Evolutionary conservation across 2,888 invertebrate genomes (phyloP).

Genomic region (Rhimphoctona megacephalus): DNA sequence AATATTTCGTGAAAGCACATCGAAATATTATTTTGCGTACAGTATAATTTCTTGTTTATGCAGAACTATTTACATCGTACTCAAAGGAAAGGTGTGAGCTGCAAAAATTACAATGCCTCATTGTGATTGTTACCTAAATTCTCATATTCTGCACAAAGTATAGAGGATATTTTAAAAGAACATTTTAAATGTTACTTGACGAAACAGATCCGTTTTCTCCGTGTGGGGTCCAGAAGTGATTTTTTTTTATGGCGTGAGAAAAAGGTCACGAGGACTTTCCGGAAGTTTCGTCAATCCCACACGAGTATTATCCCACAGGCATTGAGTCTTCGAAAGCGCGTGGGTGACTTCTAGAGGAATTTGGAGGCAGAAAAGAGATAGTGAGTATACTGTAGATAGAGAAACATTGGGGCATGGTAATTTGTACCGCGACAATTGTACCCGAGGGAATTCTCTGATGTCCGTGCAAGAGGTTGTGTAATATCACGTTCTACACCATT

Average conservation of each 20-base stretch:
- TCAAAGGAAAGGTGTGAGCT: too few species aligned
- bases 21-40: too few species aligned
- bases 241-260: not conserved
- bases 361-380: slow-evolving; percentile 4
- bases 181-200: too few species aligned
- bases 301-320: slow-evolving; percentile 24
- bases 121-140: too few species aligned
- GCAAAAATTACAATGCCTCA: too few species aligned
- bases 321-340: not conserved
- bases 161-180: too few species aligned
- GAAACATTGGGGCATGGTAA: slow-evolving; percentile 74
- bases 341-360: slow-evolving; percentile 28
- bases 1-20: too few species aligned
- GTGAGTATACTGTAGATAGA: not conserved
- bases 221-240: not conserved
- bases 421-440: slow-evolving; percentile 78
- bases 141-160: too few species aligned
- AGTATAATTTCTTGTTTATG: too few species aligned
- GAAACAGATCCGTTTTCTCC: too few species aligned
- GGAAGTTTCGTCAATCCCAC: slow-evolving; percentile 18
- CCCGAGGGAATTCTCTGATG: slow-evolving; percentile 75
- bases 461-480: slow-evolving; percentile 47
- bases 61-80: too few species aligned
- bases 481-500: slow-evolving; percentile 27
- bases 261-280: slow-evolving; percentile 20